Conservation (phyloP, 92 coral and sea anemone species). For the Nematostella vectensis region DNA sequence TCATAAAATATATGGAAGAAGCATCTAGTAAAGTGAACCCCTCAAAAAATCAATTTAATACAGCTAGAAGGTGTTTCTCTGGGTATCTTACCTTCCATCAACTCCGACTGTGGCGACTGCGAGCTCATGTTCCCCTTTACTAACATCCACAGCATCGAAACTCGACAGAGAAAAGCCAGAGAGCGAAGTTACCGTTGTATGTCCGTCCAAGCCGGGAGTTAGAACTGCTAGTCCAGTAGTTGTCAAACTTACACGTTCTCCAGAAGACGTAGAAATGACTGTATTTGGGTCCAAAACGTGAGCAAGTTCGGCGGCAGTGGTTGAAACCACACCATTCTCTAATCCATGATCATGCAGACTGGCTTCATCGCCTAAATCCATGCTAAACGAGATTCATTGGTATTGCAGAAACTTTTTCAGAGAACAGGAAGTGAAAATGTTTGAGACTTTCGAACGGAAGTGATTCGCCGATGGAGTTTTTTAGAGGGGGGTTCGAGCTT, state of each 20-base stretch:
- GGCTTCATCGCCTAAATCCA: constrained; percentile 59
- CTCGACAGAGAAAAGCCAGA: constrained; percentile 75
- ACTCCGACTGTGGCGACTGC: constrained; percentile 79
- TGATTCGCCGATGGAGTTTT: constrained; percentile 36
- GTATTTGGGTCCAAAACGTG: constrained; percentile 71
- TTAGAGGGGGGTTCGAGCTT: constrained; percentile 90
- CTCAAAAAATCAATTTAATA: too few species aligned
- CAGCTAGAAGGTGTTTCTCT: too few species aligned
- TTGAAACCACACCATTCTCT: constrained; percentile 43
- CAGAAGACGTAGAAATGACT: constrained; percentile 33
- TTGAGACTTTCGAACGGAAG: constrained; percentile 66
- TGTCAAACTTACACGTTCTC: constrained; percentile 47
- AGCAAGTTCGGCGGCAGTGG: constrained; percentile 55
- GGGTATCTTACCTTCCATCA: constrained; percentile 77
- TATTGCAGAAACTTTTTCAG: neutral
- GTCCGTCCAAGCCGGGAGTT: constrained; percentile 63
- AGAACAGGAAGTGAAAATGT: constrained; percentile 76
- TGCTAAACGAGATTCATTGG: constrained; percentile 4
- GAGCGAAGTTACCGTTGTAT: constrained; percentile 65
- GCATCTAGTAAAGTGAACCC: too few species aligned
- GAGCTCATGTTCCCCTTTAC: constrained; percentile 42
- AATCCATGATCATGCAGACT: constrained; percentile 50
- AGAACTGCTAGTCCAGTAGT: constrained; percentile 60
- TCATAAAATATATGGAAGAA: too few species aligned
- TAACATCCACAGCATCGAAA: constrained; percentile 75